Evolutionary conservation across 1,140 invertebrate species (phyloP), one percentile per base, ranked within the genome.

Genomic region (Drosophila aff.): DNA sequence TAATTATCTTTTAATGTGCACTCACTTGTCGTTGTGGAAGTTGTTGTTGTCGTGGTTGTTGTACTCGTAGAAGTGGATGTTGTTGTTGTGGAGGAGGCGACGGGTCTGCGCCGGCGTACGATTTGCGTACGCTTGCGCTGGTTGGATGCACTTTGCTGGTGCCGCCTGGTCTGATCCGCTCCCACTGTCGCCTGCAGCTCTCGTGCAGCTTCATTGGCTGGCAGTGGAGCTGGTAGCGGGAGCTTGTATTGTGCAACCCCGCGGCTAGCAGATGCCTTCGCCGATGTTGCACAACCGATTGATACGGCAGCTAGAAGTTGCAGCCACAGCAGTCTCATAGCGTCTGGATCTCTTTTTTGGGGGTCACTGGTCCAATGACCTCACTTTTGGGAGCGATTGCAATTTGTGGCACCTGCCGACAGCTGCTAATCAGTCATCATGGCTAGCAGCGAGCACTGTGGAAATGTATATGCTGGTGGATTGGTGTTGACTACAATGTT

Each of bases 161-260:
- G 18, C 26, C 36, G 68, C 36, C 13, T 68, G 38, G 59, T 6
- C 38, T 71, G 76, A 49, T 79, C 47, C 41, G 41, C 36, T 43
- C 38, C 76, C 47, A 16, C 57, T 47, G 36, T 52, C 31, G 49
- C 40, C 46, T 59, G 61, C 33, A 40, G 52, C 44, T 44, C 26
- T 65, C 62, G 50, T 26, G 57, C 53, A 55, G 76, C 60, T 33
- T 72, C 60, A 38, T 61, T 59, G 55, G 38, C 53, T 52, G 75
- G 50, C 57, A 40, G 9, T 52, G 61, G 68, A 59, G 76, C 60
- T 47, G 69, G 71, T 44, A 67, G 68, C 31, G 83, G 84, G 55
- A 89, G 68, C 49, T 62, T 89, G 38, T 89, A 87, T 87, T 87
- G 84, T 84, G 77, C 77, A 89, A 87, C 74, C 15, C 65, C 68